A percentile compares a stretch with the other conserved stretches of the same genome.
Evolutionary conservation across 2,797 vertebrate species (phyloP).

Genomic region (Clangula hyemalis): DNA sequence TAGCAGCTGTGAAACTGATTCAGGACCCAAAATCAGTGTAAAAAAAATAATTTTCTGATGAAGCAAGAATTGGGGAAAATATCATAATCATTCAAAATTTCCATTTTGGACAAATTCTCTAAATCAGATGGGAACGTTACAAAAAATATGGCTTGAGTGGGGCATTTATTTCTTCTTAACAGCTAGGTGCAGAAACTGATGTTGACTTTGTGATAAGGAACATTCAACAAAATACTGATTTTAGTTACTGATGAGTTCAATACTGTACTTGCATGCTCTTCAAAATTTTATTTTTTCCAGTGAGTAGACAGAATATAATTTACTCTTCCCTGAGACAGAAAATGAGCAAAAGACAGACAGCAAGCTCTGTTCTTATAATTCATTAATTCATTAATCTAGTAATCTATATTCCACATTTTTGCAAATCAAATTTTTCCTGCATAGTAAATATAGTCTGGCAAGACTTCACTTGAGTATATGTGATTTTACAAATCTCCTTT

Average conservation of each 20-base stretch:
- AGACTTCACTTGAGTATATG: constrained; percentile 2
- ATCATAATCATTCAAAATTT: neutral
- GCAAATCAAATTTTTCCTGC: constrained; percentile 29
- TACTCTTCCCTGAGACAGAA: constrained; percentile 25
- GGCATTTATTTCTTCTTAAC: neutral
- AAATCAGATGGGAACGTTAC: neutral
- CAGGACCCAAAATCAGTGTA: neutral
- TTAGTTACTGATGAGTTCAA: neutral
- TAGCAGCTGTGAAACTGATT: neutral
- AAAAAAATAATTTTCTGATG: neutral
- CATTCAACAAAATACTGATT: neutral
- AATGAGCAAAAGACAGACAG: constrained; percentile 3
- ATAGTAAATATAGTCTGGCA: constrained; percentile 24
- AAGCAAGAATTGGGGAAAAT: neutral
- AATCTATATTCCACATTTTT: constrained; percentile 45
- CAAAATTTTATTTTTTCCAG: constrained; percentile 30
- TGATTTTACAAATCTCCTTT: constrained; percentile 30
- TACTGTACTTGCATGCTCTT: neutral
- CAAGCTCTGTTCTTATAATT: constrained; percentile 37
- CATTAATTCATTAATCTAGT: constrained; percentile 31
- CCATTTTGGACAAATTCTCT: neutral
- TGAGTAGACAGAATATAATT: constrained; percentile 10
- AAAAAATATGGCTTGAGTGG: neutral
- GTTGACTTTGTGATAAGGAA: neutral
- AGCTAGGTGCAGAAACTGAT: neutral